Evolutionary conservation across 2,113 vertebrate species (phyloP).

Genomic region (Benitochromis conjunctus): DNA sequence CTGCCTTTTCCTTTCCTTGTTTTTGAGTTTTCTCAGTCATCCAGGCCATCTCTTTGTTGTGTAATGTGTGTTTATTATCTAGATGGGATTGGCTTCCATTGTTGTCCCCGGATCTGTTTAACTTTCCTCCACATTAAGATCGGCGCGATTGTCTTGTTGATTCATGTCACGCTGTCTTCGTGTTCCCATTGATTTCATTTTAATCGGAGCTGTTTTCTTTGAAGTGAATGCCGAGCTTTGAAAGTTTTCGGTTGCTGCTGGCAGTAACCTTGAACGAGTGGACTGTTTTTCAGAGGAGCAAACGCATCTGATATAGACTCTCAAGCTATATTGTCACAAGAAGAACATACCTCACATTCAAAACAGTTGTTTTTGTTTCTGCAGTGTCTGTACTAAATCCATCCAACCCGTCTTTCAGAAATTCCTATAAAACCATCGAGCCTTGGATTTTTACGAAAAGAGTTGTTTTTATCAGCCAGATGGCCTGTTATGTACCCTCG

Average conservation of each 20-base stretch:
- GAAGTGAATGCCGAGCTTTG: conserved; percentile 9
- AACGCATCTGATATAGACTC: conserved; percentile 14
- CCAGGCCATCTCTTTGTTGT: conserved; percentile 18
- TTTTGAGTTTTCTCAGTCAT: conserved; percentile 8
- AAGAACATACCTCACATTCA: conserved; percentile 64
- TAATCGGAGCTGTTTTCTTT: not conserved
- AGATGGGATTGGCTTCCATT: not conserved
- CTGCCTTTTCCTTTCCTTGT: conserved; percentile 48
- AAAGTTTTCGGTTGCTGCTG: conserved; percentile 68
- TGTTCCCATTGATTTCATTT: not conserved
- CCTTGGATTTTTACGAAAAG: conserved; percentile 22
- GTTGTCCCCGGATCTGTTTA: not conserved
- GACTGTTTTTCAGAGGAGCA: conserved; percentile 33
- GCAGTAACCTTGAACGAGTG: conserved; percentile 60
- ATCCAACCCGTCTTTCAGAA: conserved; percentile 41
- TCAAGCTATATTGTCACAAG: conserved; percentile 52
- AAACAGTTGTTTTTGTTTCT: not conserved
- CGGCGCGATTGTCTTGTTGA: conserved; percentile 22
- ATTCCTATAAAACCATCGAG: conserved; percentile 29
- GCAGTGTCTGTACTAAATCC: conserved; percentile 43
- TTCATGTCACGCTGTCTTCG: not conserved
- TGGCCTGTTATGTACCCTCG: conserved; percentile 14
- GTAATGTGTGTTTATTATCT: not conserved
- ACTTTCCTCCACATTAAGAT: not conserved
- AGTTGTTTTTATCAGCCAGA: not conserved